Evolutionary conservation across 2,888 invertebrate species (phyloP), one percentile per base, ranked within the genome.

Genomic region (Melieria picta): DNA sequence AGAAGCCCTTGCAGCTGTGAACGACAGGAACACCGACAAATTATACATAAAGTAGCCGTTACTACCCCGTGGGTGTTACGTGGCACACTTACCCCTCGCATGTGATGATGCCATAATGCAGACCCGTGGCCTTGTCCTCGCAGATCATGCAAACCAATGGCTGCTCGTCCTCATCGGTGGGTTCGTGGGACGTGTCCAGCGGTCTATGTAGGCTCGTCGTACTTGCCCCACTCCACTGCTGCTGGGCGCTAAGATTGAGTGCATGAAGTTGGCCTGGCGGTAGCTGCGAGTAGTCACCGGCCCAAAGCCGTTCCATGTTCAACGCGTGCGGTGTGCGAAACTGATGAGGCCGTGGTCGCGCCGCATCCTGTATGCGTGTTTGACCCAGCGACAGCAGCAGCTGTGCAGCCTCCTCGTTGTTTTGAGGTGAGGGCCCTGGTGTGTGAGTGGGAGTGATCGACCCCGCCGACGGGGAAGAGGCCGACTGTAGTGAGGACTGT

Each of bases 121-220:
- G 90, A 47, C 99, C 99, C 4, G 98, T 98, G 68, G 98, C 98
- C 83, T 96, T 97, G 85, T 99, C 99, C 86, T 97, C 97, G 88
- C 99, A 99, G 81, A 99, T 99, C 95, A 97, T 97, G 87, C 98
- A 98, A 78, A 97, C 96, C 93, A 97, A 93, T 11, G 96, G 96
- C 87, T 95, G 95, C 79, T 96, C 96, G 79, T 95, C 95, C 80
- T 96, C 96, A 78, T 93, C 91, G 16, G 83, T 86, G 72, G 82
- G 84, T 76, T 82, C 85, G 61, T 86, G 87, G 0, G 85, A 80
- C 58, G 82, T 79, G 70, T 86, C 86, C 1, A 84, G 73, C 16
- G 82, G 79, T 11, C 85, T 81, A 56, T 79, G 88, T 11, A 80
- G 72, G 5, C 79, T 79, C 4, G 79, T 77, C 13, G 83, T 80